Conservation (phyloP, 1,140 invertebrate species). For the Drosophila sulfurigaster region DNA sequence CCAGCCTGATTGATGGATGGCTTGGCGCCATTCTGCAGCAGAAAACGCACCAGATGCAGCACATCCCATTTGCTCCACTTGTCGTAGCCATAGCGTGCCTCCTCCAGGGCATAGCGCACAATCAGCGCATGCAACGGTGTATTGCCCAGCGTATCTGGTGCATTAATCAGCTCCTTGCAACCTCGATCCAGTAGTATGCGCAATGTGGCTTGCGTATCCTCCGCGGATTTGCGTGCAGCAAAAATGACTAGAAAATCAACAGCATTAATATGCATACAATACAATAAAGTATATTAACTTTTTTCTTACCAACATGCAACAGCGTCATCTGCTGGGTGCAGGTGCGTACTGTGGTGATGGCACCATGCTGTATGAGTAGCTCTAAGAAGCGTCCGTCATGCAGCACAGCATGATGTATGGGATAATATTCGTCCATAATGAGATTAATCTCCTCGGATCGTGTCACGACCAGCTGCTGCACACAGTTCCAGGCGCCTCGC, state of each 20-base stretch:
- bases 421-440: constrained; percentile 91
- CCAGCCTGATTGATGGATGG: constrained; percentile 90
- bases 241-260: constrained; percentile 85
- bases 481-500: constrained; percentile 90
- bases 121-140: constrained; percentile 89
- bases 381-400: constrained; percentile 89
- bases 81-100: constrained; percentile 89
- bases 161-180: constrained; percentile 90
- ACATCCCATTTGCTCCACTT: constrained; percentile 91
- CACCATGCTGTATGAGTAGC: constrained; percentile 88
- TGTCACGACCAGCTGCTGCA: constrained; percentile 88
- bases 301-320: constrained; percentile 87
- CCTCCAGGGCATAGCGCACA: constrained; percentile 90
- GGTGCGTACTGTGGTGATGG: constrained; percentile 89
- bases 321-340: constrained; percentile 91
- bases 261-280: no score
- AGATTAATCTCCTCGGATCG: constrained; percentile 90
- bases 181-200: constrained; percentile 89
- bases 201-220: constrained; percentile 89
- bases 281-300: constrained; percentile 22
- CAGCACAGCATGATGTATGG: constrained; percentile 90
- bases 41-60: constrained; percentile 88
- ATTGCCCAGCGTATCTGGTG: constrained; percentile 89
- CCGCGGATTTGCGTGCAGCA: constrained; percentile 88
- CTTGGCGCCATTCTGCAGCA: constrained; percentile 88